Evolutionary conservation across 2,888 invertebrate species (phyloP), one percentile per base, ranked within the genome.

Genomic region (Cantharis lateralis): DNA sequence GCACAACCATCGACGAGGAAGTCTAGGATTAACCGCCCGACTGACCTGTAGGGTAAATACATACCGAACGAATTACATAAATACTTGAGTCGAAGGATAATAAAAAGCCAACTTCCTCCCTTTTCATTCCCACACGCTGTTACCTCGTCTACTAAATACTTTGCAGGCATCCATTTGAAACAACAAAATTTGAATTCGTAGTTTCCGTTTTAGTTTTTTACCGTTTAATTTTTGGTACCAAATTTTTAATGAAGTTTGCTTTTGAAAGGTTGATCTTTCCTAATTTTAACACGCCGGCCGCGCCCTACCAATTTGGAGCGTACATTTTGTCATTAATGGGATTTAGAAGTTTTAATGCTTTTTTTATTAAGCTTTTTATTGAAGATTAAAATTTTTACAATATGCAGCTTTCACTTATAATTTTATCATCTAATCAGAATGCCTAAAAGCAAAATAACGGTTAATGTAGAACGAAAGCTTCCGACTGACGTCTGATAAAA

Each of bases 401-500:
- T 48, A 48, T 48, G 32, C 32, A 48, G 32, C 32, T 48, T 48
- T 48, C 32, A 48, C 32, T 48, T 48, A 48, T 48, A 48, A 48
- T 48, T 48, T 48, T 48, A 48, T 48, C 32, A 48, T 48, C 32
- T 48, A 48, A 48, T 48, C 32, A 48, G 32, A 48, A 48, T 5
- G 32, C 32, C 69, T 71, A 28, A 62, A 62, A 71, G 68, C 71
- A 62, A 62, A 66, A 69, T 71, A 71, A 61, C 48, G 66, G 71
- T 68, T 77, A 77, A 77, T 77, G 74, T 74, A 74, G 74, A 71
- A 69, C 69, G 74, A 74, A 71, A 74, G 74, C 74, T 77, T 74
- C 68, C 71, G 68, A 78, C 70, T 75, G 78, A 78, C 78, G 74
- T 72, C 71, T 78, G 78, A 78, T 78, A 75, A 78, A 77, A 74